These are phyloP conservation scores for Pangasius macronema DNA, from an alignment of 2,797 vertebrate genomes.

Conservation along the genomic window DNA sequence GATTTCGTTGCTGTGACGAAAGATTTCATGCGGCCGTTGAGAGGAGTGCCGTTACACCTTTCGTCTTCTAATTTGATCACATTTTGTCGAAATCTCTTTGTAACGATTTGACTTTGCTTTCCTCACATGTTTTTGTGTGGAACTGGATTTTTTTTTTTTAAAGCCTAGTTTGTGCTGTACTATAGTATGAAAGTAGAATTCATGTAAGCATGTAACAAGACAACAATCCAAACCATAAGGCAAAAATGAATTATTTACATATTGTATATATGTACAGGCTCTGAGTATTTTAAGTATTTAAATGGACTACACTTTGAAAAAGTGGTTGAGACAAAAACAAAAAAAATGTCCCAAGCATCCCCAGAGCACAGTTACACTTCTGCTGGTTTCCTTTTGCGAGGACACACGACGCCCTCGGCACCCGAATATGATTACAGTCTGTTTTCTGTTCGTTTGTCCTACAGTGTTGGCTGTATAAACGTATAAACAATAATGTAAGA, in stretches of 20 bases:
- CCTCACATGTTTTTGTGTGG: neutral
- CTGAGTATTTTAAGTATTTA: neutral
- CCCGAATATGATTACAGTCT: neutral
- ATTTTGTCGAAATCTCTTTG: neutral
- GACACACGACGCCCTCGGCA: neutral
- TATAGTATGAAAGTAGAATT: neutral
- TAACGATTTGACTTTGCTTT: neutral
- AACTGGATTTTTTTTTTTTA: neutral
- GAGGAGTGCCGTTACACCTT: neutral
- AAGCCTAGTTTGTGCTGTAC: neutral
- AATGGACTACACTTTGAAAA: neutral
- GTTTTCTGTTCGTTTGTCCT: neutral
- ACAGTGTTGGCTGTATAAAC: neutral
- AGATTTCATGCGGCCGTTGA: neutral
- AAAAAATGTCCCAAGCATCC: neutral
- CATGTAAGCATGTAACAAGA: neutral
- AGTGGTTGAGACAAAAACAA: neutral
- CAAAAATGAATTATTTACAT: too few species aligned
- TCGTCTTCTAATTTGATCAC: neutral
- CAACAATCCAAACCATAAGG: neutral
- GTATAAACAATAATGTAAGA: neutral
- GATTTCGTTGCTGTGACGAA: neutral
- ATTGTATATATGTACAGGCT: too few species aligned
- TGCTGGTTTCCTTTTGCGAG: neutral
- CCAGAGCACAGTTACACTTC: neutral